Evolutionary conservation across 1,140 invertebrate species (phyloP), one percentile per base, ranked within the genome.

Genomic region (Campoletis sonorensis): DNA sequence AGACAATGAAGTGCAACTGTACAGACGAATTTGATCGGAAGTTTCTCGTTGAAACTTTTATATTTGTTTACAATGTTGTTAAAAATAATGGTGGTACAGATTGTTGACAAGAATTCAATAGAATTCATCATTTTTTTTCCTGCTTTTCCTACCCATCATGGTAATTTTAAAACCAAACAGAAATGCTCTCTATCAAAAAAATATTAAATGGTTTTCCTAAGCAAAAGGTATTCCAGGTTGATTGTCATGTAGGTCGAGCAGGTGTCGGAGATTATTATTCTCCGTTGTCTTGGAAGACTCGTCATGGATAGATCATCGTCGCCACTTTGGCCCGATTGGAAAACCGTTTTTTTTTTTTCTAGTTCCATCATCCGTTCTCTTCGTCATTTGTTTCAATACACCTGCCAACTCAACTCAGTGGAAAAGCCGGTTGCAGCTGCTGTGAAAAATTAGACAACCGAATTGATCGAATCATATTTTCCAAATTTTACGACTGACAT

Each of bases 281-380:
- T 58, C 54, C 54, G 54, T 23, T 23, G 18, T 58, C 54, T 58
- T 58, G 40, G 40, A 45, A 45, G 40, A 45, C 61, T 67, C 61
- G 61, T 67, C 61, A 67, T 67, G 61, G 61, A 67, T 27, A 67
- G 23, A 27, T 67, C 21, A 67, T 67, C 61, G 23, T 67, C 10
- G 10, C 13, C 10, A 3, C 13, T 23, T 27, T 26, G 21, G 61
- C 61, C 23, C 23, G 54, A 23, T 67, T 27, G 61, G 61, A 67
- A 67, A 67, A 67, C 61, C 61, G 61, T 13, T 67, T 27, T 67
- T 27, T 23, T 67, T 27, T 26, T 21, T n/a, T n/a, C n/a, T n/a
- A n/a, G 21, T 23, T 64, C 18, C 21, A 21, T n/a, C 18, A 23
- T 64, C 23, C 13, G 61, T 67, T 13, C 40, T 45, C 23, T 27